These are phyloP conservation scores for Eospalax fontanierii DNA, from an alignment of 2,797 vertebrate genomes.

Conservation along the genomic window DNA sequence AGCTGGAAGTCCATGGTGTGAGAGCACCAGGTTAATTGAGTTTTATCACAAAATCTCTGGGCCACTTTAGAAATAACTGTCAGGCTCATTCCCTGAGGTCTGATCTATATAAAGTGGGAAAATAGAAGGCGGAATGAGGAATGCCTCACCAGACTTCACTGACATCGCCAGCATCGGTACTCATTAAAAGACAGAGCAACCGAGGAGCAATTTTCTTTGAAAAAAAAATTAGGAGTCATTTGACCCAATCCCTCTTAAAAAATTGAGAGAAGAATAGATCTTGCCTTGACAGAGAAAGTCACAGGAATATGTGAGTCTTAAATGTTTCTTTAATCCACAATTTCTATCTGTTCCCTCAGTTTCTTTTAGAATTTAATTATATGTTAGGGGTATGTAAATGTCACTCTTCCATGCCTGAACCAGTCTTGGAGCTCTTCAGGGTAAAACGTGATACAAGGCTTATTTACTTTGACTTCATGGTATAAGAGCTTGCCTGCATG, in stretches of 20 bases:
- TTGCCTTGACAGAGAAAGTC: neutral
- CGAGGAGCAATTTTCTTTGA: neutral
- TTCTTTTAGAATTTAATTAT: neutral
- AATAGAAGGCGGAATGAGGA: conserved; percentile 69
- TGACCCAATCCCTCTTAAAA: neutral
- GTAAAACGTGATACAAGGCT: neutral
- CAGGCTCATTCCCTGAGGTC: conserved; percentile 67
- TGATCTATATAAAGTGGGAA: conserved; percentile 69
- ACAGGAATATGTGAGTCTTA: neutral
- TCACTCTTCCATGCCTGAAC: neutral
- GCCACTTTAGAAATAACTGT: conserved; percentile 75
- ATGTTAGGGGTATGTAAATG: neutral
- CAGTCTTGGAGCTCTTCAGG: neutral
- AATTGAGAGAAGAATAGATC: neutral
- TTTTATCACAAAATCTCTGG: conserved; percentile 79
- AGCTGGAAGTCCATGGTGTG: conserved; percentile 70
- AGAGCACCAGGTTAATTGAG: conserved; percentile 83
- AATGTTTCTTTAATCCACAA: neutral
- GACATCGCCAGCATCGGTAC: conserved; percentile 27
- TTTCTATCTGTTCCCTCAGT: neutral
- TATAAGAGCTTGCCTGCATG: too few species aligned
- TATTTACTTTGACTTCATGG: too few species aligned
- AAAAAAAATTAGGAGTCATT: neutral
- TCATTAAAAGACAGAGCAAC: conserved; percentile 66
- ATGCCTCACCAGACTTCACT: conserved; percentile 25